A percentile compares a stretch with the other conserved stretches of the same genome.
phyloP scores from a whole-genome alignment of 2,113 vertebrate genomes.

The Castor canadensis region DNA sequence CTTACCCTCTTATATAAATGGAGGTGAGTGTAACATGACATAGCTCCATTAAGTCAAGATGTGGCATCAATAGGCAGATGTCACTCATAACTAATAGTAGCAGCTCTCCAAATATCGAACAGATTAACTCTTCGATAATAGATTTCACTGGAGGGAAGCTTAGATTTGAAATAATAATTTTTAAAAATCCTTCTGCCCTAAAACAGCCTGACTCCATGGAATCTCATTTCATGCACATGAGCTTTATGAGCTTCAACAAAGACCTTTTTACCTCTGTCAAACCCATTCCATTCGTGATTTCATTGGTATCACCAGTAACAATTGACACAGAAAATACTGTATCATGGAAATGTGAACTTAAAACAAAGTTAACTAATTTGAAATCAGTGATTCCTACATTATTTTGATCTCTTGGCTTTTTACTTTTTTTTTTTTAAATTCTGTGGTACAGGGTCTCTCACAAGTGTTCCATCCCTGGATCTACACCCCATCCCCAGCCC shows the following conservation, averaged over 20 bases:
- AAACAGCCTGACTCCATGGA: background rate
- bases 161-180: conserved; percentile 9
- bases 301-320: conserved; percentile 21
- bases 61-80: background rate
- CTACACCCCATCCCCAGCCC: too few relatives aligned
- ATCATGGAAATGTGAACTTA: background rate
- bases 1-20: background rate
- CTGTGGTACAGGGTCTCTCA: too few relatives aligned
- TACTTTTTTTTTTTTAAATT: background rate
- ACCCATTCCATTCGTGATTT: background rate
- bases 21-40: conserved; percentile 11
- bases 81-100: background rate
- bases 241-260: background rate
- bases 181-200: background rate
- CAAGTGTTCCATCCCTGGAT: too few relatives aligned
- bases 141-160: conserved; percentile 15
- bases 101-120: background rate
- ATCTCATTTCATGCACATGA: background rate
- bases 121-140: conserved; percentile 20
- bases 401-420: conserved; percentile 2
- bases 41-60: background rate
- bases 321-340: background rate
- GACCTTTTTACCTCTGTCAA: background rate
- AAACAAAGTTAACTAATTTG: conserved; percentile 14
- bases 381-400: conserved; percentile 22